Evolutionary conservation across 2,797 vertebrate genomes (phyloP), one percentile per base, ranked within the genome.

Genomic region (Acipenser ruthenus): DNA sequence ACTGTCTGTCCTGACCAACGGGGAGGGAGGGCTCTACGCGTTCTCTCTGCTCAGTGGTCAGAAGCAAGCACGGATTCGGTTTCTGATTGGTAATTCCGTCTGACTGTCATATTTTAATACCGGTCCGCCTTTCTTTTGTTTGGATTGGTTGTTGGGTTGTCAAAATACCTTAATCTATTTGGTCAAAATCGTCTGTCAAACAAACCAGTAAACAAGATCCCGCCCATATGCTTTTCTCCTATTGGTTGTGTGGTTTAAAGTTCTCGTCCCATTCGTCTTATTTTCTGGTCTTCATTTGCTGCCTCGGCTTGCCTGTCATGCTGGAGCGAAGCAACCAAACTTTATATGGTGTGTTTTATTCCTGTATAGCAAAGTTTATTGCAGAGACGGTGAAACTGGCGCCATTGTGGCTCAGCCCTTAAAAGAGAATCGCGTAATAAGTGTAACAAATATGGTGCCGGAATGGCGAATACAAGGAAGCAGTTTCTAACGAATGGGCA

Each of bases 91-190:
- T 71, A 47, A 2, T 9, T 7, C 2, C 1, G 51, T 0, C 1
- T 15, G 71, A 74, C 84, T 69, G 15, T 88, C 75, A 78, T 1
- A 5, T 37, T 37, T 37, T 37, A 2, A 67, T 9, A 1, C 1
- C 51, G 74, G 84, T 10, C 10, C 10, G 53, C 50, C 50, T 47
- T 10, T 65, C 56, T 37, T 58, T 53, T 47, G 10, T 15, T 72
- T 5, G 65, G 64, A 89, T 89, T 89, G 87, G 89, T 78, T 64
- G 37, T 49, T 12, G 6, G 8, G 56, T 3, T 66, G 73, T 71
- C 64, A 71, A 61, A 62, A 13, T 59, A 13, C 62, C 11, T 62
- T 18, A n/a, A 70, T 60, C 55, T 47, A n/a, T 63, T 63, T 64
- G 62, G 50, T 49, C 48, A 13, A 60, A 18, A 18, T 53, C 7